Base-by-base conservation (phyloP, 53 echinoderm and acorn worm genomes). In the Patiria pectinifera region DNA sequence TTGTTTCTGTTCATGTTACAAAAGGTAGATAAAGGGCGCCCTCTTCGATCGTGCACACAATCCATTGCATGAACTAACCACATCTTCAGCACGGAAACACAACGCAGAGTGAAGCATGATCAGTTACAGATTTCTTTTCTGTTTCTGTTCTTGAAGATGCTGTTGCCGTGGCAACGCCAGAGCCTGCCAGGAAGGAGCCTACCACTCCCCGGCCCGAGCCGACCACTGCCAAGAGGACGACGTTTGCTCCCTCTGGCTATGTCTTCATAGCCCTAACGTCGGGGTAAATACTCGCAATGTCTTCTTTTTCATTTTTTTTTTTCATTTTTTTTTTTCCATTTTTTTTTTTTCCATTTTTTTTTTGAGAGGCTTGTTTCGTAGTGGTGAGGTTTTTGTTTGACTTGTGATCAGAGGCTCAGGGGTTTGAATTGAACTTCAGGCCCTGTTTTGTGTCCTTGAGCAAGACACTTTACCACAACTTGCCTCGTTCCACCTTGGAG, bases 181-280 rank as follows among this genome's bases (percentile, higher is more conserved):
- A 21, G 48, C 69, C 81, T 46, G 19, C 78, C 15, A 22, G 18
- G 77, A 78, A 76, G 80, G 69, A 47, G 23, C 18, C 22, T 4
- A 25, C 80, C 47, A n/a, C 19, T 48, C 62, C 90, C 14, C 6
- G 45, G 12, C 23, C 90, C 14, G 19, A 21, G 16, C 90, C 49
- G 2, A 81, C 90, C 69, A 47, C 81, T 24, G 12, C 23, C 21
- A 62, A 80, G 90, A 16, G 4, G 48, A 90, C 80, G 6, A 90
- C 90, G 4, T 82, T 90, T 69, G 90, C 90, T 69, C 90, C 90
- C 0, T 47, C 63, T 23, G 90, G 90, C n/a, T 90, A 69, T 14
- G 90, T 90, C 81, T 90, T 90, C 81, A 90, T 90, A 4, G 90
- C 90, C 44, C 69, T 90, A 23, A 80, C 80, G 16, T 90, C 90